phyloP scores from a whole-genome alignment of 1,140 invertebrate species.

The Bombus haemorrhoidalis region DNA sequence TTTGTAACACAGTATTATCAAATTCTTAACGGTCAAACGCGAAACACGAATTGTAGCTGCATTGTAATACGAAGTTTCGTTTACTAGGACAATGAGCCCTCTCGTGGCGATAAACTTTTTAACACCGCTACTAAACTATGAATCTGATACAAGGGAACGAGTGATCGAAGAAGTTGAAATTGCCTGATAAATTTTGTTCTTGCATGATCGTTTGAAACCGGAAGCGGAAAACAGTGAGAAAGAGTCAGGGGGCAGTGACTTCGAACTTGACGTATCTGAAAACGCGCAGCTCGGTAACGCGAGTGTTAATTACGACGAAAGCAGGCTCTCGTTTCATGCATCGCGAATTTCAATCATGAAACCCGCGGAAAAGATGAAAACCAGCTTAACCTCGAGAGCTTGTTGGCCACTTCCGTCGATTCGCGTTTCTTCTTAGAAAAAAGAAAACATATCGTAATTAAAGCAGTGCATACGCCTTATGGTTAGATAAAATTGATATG shows the following conservation, averaged over 20 bases:
- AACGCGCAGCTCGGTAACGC: neutral
- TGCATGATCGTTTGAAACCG: neutral
- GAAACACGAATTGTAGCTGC: neutral
- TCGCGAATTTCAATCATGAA: neutral
- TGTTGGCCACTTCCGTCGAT: neutral
- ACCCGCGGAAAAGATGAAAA: neutral
- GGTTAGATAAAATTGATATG: neutral
- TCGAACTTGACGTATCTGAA: neutral
- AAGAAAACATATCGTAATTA: neutral
- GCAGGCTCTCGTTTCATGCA: slow-evolving; percentile 23
- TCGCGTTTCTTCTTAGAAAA: neutral
- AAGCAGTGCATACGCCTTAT: neutral
- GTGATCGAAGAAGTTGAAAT: neutral
- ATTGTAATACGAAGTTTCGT: neutral
- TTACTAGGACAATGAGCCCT: too few relatives aligned
- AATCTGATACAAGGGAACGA: neutral
- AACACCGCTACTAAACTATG: neutral
- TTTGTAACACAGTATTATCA: neutral
- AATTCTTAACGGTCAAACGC: too few relatives aligned
- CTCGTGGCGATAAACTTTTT: neutral
- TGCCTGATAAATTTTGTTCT: neutral
- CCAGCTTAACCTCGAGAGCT: neutral
- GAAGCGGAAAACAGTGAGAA: too few relatives aligned
- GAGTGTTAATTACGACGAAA: slow-evolving; percentile 39
- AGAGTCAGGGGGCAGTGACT: neutral